Base-by-base conservation (phyloP, 2,113 vertebrate genomes). In the Equus quagga region DNA sequence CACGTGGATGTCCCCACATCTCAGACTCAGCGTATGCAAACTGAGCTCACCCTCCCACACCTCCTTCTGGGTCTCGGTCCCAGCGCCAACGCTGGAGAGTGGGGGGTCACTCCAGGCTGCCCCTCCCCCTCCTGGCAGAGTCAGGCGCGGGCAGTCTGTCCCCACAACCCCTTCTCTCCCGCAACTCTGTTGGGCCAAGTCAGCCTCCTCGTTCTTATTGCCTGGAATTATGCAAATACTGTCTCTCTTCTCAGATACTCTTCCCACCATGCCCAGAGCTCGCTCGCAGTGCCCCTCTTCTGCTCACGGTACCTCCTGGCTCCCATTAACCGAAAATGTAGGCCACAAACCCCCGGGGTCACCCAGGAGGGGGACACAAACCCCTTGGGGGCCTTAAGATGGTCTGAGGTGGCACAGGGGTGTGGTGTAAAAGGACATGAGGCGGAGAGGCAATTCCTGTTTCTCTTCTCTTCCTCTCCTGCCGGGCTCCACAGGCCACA, bases 141-240 rank as follows among this genome's bases (percentile, higher is more conserved):
- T 8, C 10, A 0, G n/a, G 49, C 0, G 4, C 3, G 2, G 5
- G 8, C 56, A 5, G 18, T 23, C 44, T 36, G 44, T 24, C 56
- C 33, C 24, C 2, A 18, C 28, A 36, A 15, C 24, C 36, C 58
- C 36, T 49, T 23, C 78, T 54, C n/a, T 11, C 54, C 51, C 33
- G 72, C 56, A 26, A 17, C 49, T 64, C 31, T 15, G 14, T 44
- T 58, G 8, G 5, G n/a, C 65, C 31, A 26, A 51, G 19, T 33
- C 19, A 17, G 21, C 28, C 51, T 31, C 65, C 23, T 11, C 23
- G 1, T 72, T 15, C 64, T 23, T 12, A 28, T n/a, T 49, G 3
- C 88, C 33, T 14, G 31, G 36, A 13, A 13, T 60, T 26, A 23
- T 1, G 21, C n/a, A 12, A 26, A 60, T 3, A 65, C 31, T 33